Percentiles rank a stretch among this genome's conserved stretches.
phyloP scores from a whole-genome alignment of 2,113 vertebrate species.

The Meles meles region DNA sequence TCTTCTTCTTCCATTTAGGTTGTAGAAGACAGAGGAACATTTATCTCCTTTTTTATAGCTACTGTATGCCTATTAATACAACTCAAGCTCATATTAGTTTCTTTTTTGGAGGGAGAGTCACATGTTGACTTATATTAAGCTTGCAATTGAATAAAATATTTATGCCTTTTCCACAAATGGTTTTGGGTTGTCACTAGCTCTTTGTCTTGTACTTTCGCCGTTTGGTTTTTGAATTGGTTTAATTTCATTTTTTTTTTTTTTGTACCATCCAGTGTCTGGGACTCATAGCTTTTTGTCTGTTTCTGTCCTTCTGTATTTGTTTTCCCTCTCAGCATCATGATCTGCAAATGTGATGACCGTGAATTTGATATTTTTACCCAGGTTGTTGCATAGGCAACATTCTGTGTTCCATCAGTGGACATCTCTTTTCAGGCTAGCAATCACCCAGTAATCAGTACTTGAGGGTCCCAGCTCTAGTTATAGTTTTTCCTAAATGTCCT shows the following conservation, averaged over 20 bases:
- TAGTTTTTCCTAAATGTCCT: neutral
- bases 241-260: neutral
- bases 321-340: neutral
- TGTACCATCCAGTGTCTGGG: neutral
- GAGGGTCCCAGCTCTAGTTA: neutral
- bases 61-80: conserved; percentile 55
- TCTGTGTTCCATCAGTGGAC: neutral
- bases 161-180: neutral
- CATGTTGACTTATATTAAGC: conserved; percentile 2
- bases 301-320: neutral
- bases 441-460: neutral
- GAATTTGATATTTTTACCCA: neutral
- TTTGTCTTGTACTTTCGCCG: neutral
- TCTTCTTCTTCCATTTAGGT: neutral
- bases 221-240: neutral
- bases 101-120: conserved; percentile 10
- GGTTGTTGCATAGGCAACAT: neutral
- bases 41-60: conserved; percentile 53
- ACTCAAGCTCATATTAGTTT: conserved; percentile 33
- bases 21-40: conserved; percentile 29
- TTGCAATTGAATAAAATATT: conserved; percentile 23
- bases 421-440: neutral
- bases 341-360: neutral
- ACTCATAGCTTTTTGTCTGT: neutral
- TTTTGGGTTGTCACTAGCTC: neutral